Percentiles rank a stretch among this genome's conserved stretches.
Evolutionary conservation across 2,797 vertebrate species (phyloP).

Genomic region (Emys orbicularis): DNA sequence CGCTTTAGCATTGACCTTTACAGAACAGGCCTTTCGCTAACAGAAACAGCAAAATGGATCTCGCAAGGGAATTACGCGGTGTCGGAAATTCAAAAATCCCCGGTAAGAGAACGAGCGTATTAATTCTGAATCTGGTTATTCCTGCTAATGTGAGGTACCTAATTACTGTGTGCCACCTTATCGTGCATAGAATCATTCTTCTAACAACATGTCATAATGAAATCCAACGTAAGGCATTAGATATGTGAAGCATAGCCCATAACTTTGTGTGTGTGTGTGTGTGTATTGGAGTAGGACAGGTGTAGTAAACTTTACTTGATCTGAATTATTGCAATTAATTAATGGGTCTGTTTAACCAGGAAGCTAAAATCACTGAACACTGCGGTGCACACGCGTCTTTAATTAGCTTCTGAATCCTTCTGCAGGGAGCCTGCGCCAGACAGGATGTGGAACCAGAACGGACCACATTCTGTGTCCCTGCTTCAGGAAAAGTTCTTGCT

Average conservation of each 20-base stretch:
- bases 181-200: not conserved
- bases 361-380: slow-evolving; percentile 3
- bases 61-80: slow-evolving; percentile 94
- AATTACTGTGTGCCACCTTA: not conserved
- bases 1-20: slow-evolving; percentile 93
- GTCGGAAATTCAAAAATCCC: slow-evolving; percentile 90
- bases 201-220: not conserved
- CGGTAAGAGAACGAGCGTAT: slow-evolving; percentile 79
- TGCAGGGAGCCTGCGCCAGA: not conserved
- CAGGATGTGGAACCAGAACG: fast-evolving
- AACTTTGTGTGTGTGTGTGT: not conserved
- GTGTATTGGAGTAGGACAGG: not conserved
- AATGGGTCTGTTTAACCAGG: slow-evolving; percentile 24
- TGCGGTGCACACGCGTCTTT: not conserved
- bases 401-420: slow-evolving; percentile 41
- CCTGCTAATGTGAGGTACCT: not conserved
- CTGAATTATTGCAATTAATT: slow-evolving; percentile 47
- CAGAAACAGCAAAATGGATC: slow-evolving; percentile 88
- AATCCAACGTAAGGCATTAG: not conserved
- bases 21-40: slow-evolving; percentile 91
- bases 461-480: fast-evolving
- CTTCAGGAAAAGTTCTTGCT: not conserved
- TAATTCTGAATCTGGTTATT: not conserved
- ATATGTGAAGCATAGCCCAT: not conserved
- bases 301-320: not conserved